Conservation (phyloP, 2,113 vertebrate species). For the Xiphorhynchus elegans region DNA sequence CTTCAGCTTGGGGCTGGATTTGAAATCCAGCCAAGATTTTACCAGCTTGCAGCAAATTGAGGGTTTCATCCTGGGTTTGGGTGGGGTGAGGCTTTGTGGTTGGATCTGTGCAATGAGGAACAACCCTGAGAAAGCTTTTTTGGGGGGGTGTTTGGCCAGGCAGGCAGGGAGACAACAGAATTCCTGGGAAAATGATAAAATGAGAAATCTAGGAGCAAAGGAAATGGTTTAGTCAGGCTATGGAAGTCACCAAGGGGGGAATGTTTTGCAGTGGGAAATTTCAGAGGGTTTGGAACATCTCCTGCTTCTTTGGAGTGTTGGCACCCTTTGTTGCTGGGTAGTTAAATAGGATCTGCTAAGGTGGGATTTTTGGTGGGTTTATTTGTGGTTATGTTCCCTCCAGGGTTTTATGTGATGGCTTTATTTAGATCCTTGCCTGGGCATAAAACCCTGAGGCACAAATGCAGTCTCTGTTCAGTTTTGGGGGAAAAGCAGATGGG, state of each 20-base stretch:
- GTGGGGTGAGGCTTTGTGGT: not conserved
- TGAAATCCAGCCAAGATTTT: not conserved
- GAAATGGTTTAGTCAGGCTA: not conserved
- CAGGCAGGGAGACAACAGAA: not conserved
- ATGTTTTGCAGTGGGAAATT: conserved; percentile 37
- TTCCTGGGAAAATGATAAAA: not conserved
- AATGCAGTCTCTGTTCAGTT: not conserved
- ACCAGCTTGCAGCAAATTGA: not conserved
- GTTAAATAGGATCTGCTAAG: not conserved
- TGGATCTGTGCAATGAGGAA: not conserved
- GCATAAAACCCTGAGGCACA: not conserved
- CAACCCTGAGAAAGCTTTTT: not conserved
- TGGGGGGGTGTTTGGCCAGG: not conserved
- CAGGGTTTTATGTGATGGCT: not conserved
- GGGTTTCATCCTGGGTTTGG: not conserved
- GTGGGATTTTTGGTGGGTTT: not conserved
- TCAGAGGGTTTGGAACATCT: not conserved
- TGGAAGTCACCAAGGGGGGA: not conserved
- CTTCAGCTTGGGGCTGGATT: not conserved
- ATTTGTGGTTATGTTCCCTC: not conserved
- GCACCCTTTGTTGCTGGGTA: not conserved
- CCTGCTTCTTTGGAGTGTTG: not conserved
- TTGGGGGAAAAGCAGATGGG: rapidly evolving
- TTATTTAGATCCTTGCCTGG: not conserved
- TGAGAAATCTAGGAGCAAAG: not conserved